Evolutionary conservation across 1,140 invertebrate genomes (phyloP).

Genomic region (Dinothrombium tinctorium): DNA sequence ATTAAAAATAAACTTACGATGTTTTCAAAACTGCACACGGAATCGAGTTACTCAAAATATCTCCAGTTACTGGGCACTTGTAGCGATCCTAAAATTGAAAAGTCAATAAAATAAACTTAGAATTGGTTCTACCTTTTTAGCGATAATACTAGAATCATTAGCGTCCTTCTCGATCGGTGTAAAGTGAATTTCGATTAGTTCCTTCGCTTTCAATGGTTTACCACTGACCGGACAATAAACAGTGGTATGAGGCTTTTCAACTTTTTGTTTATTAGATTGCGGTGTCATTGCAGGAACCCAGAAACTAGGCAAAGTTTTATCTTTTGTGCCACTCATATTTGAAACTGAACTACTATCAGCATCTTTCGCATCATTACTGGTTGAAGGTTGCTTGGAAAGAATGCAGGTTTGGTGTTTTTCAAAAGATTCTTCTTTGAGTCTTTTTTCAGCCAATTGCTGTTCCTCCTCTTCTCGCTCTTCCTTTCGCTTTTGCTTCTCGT

Average conservation of each 20-base stretch:
- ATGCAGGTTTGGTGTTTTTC: no score
- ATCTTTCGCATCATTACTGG: background rate
- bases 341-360: no score
- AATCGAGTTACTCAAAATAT: constrained; percentile 77
- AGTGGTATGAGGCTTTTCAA: constrained; percentile 64
- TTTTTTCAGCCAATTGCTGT: constrained; percentile 35
- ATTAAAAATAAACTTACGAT: constrained; percentile 36
- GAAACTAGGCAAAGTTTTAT: constrained; percentile 71
- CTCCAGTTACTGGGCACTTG: constrained; percentile 91
- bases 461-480: constrained; percentile 27
- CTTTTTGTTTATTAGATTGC: constrained; percentile 38
- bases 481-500: constrained; percentile 55
- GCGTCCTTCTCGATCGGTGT: constrained; percentile 44
- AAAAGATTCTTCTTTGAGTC: constrained; percentile 39
- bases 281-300: constrained; percentile 92
- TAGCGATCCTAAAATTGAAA: constrained; percentile 43
- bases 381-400: no score
- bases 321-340: constrained; percentile 41
- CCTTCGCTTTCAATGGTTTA: constrained; percentile 65
- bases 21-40: constrained; percentile 73
- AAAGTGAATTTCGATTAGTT: constrained; percentile 81
- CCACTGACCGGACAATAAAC: constrained; percentile 86
- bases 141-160: constrained; percentile 4
- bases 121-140: background rate
- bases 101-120: background rate